Conservation (phyloP, 2,888 invertebrate genomes). For the Clostera curtula region DNA sequence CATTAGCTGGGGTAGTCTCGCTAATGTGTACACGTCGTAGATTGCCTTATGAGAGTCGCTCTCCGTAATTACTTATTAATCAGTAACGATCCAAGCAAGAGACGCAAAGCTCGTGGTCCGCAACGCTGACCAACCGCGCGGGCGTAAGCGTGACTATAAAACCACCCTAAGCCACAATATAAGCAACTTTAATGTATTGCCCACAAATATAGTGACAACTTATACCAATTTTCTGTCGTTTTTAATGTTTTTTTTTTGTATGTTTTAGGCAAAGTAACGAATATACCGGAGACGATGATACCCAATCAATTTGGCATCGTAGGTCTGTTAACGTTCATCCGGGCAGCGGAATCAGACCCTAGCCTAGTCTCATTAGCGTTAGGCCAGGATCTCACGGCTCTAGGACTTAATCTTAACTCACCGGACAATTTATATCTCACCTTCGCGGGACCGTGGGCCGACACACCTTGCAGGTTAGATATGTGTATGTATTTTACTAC, state of each 20-base stretch:
- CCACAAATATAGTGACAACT: constrained; percentile 6
- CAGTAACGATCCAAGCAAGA: no score
- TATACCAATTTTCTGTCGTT: neutral
- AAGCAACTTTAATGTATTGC: constrained; percentile 29
- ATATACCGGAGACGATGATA: constrained; percentile 99
- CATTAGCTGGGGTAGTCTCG: no score
- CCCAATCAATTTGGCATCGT: constrained; percentile 99
- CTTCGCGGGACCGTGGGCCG: constrained; percentile 99
- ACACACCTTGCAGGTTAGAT: constrained; percentile 88
- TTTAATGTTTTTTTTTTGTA: constrained; percentile 2
- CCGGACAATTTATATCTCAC: constrained; percentile 98
- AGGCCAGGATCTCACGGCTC: constrained; percentile 97
- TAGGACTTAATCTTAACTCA: constrained; percentile 98
- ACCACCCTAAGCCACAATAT: no score
- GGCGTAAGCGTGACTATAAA: no score
- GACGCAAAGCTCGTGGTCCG: no score
- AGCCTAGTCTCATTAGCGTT: constrained; percentile 96
- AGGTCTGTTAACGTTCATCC: constrained; percentile 97
- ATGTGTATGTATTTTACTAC: constrained; percentile 4
- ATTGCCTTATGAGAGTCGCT: no score
- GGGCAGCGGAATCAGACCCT: constrained; percentile 97
- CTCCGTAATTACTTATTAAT: no score
- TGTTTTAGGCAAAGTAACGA: constrained; percentile 94
- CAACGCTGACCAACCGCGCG: no score
- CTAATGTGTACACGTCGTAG: no score